Evolutionary conservation across 2,797 vertebrate species (phyloP).

Genomic region (Ctenosaura bakeri): DNA sequence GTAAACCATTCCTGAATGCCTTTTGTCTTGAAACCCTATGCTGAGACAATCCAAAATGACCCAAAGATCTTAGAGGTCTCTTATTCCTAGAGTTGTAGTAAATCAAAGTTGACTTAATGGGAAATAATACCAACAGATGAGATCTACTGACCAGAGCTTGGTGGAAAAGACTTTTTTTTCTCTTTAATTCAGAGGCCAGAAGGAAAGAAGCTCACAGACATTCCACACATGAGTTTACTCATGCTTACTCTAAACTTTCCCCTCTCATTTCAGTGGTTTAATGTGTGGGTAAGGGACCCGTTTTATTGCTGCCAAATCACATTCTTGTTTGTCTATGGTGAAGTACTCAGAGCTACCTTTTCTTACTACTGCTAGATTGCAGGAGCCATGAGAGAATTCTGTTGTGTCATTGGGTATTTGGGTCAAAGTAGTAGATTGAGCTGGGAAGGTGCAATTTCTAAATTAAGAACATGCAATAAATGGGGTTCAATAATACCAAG

Average conservation of each 20-base stretch:
- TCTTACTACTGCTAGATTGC: too few relatives aligned
- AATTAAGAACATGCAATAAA: background rate
- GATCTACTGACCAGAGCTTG: background rate
- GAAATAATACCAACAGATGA: background rate
- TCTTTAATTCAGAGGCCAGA: background rate
- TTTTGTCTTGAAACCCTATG: too few relatives aligned
- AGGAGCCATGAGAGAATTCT: too few relatives aligned
- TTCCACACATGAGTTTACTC: background rate
- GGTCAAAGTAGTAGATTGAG: background rate
- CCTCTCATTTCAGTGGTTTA: background rate
- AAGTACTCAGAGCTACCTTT: background rate
- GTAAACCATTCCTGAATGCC: too few relatives aligned
- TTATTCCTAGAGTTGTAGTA: too few relatives aligned
- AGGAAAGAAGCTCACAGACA: background rate
- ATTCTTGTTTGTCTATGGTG: background rate
- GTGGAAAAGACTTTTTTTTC: background rate
- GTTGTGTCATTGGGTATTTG: background rate
- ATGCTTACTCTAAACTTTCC: background rate
- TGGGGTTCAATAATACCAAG: background rate
- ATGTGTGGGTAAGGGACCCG: background rate
- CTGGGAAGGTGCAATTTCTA: background rate
- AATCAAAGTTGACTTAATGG: too few relatives aligned
- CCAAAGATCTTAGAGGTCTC: too few relatives aligned
- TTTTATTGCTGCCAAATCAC: background rate
- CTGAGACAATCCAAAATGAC: too few relatives aligned